Evolutionary conservation across 2,797 vertebrate species (phyloP).

Genomic region (Esox masquinongy): DNA sequence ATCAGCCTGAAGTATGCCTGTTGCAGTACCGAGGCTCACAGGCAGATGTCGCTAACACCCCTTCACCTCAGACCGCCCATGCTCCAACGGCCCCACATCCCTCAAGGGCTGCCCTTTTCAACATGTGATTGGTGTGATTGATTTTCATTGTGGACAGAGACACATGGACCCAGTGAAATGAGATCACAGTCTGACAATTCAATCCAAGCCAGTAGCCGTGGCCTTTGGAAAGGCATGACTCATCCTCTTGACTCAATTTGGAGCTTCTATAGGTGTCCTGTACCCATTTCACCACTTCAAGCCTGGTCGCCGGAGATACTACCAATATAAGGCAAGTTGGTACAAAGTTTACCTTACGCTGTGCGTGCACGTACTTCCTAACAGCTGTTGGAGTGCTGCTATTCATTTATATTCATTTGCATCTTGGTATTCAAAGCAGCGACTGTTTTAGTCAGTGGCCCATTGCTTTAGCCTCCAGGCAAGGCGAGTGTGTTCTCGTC

Average conservation of each 20-base stretch:
- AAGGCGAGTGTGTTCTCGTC: background rate
- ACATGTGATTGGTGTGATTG: conserved; percentile 45
- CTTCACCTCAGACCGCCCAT: background rate
- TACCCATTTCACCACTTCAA: background rate
- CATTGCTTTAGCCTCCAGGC: background rate
- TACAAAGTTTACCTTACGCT: no score
- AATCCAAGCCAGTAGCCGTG: conserved; percentile 23
- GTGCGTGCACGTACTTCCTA: no score
- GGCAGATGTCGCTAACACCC: conserved; percentile 39
- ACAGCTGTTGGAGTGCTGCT: no score
- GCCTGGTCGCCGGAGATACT: background rate
- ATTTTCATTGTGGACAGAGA: conserved; percentile 24
- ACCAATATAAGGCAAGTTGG: background rate
- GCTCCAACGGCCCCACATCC: background rate
- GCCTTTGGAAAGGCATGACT: conserved; percentile 20
- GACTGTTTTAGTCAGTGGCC: no score
- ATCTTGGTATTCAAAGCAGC: no score
- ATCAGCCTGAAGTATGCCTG: conserved; percentile 26
- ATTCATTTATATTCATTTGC: no score
- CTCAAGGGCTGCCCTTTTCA: conserved; percentile 12
- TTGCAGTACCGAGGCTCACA: conserved; percentile 32
- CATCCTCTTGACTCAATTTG: conserved; percentile 5
- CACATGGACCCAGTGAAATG: conserved; percentile 35
- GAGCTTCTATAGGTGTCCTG: background rate
- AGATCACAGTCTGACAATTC: conserved; percentile 42